Evolutionary conservation across 2,113 vertebrate genomes (phyloP).

Genomic region (Condylura cristata): DNA sequence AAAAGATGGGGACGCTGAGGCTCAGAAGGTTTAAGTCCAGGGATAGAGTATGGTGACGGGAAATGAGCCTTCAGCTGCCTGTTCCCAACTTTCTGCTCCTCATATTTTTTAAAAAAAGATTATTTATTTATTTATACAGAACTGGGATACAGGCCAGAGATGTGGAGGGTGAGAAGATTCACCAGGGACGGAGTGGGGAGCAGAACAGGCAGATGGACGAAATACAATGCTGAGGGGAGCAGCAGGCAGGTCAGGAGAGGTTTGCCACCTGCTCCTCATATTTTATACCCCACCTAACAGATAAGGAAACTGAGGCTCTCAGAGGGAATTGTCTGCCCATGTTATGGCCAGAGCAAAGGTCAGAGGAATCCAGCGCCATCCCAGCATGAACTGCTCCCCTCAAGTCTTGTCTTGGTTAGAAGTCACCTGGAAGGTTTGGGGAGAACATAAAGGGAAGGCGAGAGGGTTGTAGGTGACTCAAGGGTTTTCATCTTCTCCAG

Average conservation of each 20-base stretch:
- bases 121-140: too few species aligned
- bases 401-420: neutral
- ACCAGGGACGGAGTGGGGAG: too few species aligned
- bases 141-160: too few species aligned
- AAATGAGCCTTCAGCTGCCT: neutral
- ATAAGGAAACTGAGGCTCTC: neutral
- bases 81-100: neutral
- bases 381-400: neutral
- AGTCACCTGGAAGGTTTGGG: neutral
- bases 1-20: too few species aligned
- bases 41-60: neutral
- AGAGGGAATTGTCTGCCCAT: neutral
- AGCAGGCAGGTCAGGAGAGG: too few species aligned
- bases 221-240: too few species aligned
- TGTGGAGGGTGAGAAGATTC: too few species aligned
- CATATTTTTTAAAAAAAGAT: too few species aligned
- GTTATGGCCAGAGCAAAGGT: neutral
- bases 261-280: neutral
- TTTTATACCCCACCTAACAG: neutral
- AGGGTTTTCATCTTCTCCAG: neutral
- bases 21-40: too few species aligned
- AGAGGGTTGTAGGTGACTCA: neutral
- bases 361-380: neutral
- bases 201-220: too few species aligned
- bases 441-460: neutral